These are phyloP conservation scores for Drepana falcataria DNA, from an alignment of 2,888 invertebrate species.

Conservation along the genomic window DNA sequence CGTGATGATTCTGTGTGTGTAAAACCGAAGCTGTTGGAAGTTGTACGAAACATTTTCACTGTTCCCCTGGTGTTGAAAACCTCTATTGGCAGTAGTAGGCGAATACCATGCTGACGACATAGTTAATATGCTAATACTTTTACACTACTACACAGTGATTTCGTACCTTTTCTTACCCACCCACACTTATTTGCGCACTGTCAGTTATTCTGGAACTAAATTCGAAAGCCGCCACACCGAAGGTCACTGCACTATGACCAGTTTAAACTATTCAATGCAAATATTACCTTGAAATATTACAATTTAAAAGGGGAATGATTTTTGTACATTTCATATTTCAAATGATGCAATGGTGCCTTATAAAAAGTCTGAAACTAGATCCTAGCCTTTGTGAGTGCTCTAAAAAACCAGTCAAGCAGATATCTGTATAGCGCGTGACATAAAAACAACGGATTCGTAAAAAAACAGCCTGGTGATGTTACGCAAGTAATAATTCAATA, in stretches of 20 bases:
- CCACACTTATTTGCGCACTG: conserved; percentile 17
- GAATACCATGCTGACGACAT: no score
- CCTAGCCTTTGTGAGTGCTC: neutral
- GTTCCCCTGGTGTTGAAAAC: no score
- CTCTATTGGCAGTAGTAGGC: no score
- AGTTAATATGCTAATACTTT: neutral
- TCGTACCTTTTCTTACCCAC: conserved; percentile 15
- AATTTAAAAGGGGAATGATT: neutral
- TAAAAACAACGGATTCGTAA: no score
- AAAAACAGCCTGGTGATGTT: neutral
- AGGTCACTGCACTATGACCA: conserved; percentile 23
- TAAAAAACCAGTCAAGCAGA: conserved; percentile 7
- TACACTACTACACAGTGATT: neutral
- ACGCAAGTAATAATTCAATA: conserved; percentile 23
- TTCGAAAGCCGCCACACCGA: conserved; percentile 21
- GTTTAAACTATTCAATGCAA: conserved; percentile 9
- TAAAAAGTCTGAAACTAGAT: neutral
- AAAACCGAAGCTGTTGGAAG: no score
- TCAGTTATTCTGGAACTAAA: conserved; percentile 22
- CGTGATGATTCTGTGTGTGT: no score
- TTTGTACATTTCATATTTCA: neutral
- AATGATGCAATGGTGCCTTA: neutral
- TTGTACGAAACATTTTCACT: no score
- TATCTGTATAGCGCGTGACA: no score
- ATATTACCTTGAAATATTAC: conserved; percentile 12